Evolutionary conservation across 53 echinoderm and acorn worm genomes (phyloP).

Genomic region (Henricia sp.): DNA sequence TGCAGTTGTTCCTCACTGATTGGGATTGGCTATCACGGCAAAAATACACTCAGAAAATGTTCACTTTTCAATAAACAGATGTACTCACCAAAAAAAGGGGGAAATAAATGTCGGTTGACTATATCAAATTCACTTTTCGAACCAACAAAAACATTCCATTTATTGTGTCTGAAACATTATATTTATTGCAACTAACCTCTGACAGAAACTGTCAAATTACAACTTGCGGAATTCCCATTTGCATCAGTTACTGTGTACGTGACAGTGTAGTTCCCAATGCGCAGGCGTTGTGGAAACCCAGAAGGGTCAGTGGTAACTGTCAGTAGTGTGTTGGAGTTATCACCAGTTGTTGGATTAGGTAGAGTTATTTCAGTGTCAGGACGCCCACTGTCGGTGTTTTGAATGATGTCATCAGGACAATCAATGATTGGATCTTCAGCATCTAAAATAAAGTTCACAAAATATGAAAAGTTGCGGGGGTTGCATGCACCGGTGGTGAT

Average conservation of each 20-base stretch:
- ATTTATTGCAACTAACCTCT: no score
- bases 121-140: neutral
- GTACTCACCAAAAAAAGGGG: neutral
- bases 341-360: neutral
- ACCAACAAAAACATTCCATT: neutral
- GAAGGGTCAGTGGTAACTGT: neutral
- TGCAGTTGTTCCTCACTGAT: no score
- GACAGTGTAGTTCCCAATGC: neutral
- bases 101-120: neutral
- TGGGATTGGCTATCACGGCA: no score
- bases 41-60: no score
- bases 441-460: no score
- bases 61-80: neutral
- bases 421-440: neutral
- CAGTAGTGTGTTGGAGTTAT: neutral
- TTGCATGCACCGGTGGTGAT: neutral
- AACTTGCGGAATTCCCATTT: neutral
- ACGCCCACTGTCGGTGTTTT: neutral
- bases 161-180: no score
- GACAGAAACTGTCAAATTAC: neutral
- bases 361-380: neutral
- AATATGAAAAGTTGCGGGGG: neutral
- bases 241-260: neutral
- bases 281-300: neutral
- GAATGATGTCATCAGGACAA: constrained; percentile 11